Evolutionary conservation across 2,113 vertebrate species (phyloP).

Genomic region (Anhinga anhinga): DNA sequence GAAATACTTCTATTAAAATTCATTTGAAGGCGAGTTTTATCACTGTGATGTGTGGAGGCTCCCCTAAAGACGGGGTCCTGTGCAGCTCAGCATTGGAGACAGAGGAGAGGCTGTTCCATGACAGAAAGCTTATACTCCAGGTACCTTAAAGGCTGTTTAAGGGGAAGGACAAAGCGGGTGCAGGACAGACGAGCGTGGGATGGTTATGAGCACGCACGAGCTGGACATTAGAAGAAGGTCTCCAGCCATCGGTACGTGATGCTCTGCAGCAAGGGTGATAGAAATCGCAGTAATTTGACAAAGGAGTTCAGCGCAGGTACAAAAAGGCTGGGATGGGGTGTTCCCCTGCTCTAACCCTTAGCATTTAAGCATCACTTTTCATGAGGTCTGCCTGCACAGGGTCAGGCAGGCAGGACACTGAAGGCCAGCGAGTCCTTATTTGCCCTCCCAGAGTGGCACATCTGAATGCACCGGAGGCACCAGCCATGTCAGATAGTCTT

Average conservation of each 20-base stretch:
- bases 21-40: background rate
- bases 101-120: background rate
- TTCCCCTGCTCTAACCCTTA: background rate
- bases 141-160: background rate
- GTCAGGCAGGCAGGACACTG: background rate
- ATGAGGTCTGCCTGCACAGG: background rate
- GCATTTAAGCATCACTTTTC: background rate
- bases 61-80: background rate
- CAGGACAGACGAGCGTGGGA: rapidly evolving
- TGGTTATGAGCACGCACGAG: background rate
- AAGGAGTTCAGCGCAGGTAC: background rate
- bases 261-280: background rate
- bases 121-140: background rate
- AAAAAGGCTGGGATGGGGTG: background rate
- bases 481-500: background rate
- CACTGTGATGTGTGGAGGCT: background rate
- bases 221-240: background rate
- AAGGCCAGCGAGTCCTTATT: background rate
- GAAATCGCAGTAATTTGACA: background rate
- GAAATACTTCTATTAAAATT: background rate
- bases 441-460: background rate
- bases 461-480: rapidly evolving
- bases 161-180: background rate
- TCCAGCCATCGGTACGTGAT: background rate
- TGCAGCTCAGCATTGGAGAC: background rate